Base-by-base conservation (phyloP, 1,140 invertebrate species). In the Bombus pascuorum region DNA sequence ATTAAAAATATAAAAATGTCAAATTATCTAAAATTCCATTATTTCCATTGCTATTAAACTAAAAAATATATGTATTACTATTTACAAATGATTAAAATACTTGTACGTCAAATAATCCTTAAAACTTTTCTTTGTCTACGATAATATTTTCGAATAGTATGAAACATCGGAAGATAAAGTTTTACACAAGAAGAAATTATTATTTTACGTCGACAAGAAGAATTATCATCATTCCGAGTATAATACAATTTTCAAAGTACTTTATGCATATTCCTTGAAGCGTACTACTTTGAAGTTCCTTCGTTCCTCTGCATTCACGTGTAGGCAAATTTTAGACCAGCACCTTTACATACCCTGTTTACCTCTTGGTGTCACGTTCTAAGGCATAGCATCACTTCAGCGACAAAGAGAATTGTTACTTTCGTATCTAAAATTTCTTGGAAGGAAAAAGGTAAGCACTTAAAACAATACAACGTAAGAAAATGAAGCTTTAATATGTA, bases 231-330 rank as follows among this genome's bases (percentile, higher is more conserved):
- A 13, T 70, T 39, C 25, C 68, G 3, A 28, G 25, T 70, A 5
- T 13, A 28, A 39, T 28, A 39, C 22, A 39, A 70, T 70, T 71
- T 71, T 39, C 37, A 28, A 39, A 39, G 37, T 71, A 28, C 32
- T 68, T 34, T 68, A 39, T 71, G 22, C 68, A 71, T 28, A 25
- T 71, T 39, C 68, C 22, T 71, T 39, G 22, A 70, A 70, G 22
- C 68, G 22, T 70, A 28, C 37, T 70, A 70, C 68, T 70, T 70
- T 70, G 68, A 71, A 71, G 66, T 68, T 68, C 15, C 22, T 39
- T 70, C 34, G 10, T 39, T 70, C 68, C 39, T 71, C 12, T 39
- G 68, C 2, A 39, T 71, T 9, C 37, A 28, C 68, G 25, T 39
- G 37, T 39, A 71, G 37, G 37, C 68, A 71, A 71, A 71, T 71